phyloP scores from a whole-genome alignment of 2,888 invertebrate species.

The Alloplasta piceator region DNA sequence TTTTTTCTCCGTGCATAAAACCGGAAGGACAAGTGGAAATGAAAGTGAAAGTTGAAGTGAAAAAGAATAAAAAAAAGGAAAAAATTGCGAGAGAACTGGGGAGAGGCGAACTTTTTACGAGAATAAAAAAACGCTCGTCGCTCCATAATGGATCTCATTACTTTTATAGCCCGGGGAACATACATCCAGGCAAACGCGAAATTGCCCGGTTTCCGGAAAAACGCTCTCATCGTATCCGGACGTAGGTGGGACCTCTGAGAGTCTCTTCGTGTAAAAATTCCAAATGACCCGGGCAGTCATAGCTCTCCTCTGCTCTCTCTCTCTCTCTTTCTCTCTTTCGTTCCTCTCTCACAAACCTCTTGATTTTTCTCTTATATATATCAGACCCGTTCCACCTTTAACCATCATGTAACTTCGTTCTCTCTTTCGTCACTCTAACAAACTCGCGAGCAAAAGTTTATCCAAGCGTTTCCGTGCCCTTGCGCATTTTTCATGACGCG shows the following conservation, averaged over 20 bases:
- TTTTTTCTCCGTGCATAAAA: not conserved
- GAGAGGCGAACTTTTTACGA: conserved; percentile 60
- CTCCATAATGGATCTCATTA: conserved; percentile 82
- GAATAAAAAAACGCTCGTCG: conserved; percentile 73
- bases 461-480: conserved; percentile 10
- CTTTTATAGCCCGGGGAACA: conserved; percentile 80
- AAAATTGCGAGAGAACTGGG: conserved; percentile 6
- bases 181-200: conserved; percentile 78
- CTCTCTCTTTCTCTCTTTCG: conserved; percentile 49
- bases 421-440: conserved; percentile 47
- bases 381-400: not conserved
- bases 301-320: not conserved
- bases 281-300: conserved; percentile 33
- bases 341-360: conserved; percentile 35
- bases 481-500: conserved; percentile 23
- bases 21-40: not conserved
- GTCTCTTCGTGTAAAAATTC: conserved; percentile 80
- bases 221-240: conserved; percentile 20
- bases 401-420: conserved; percentile 6
- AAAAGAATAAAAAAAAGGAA: conserved; percentile 22
- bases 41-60: conserved; percentile 22
- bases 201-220: conserved; percentile 75
- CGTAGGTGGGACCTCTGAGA: conserved; percentile 48
- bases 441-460: conserved; percentile 26
- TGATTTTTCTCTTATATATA: conserved; percentile 31